These are phyloP conservation scores for Scaptodrosophila latifasciaeformis DNA, from an alignment of 2,888 invertebrate species.

Conservation along the genomic window DNA sequence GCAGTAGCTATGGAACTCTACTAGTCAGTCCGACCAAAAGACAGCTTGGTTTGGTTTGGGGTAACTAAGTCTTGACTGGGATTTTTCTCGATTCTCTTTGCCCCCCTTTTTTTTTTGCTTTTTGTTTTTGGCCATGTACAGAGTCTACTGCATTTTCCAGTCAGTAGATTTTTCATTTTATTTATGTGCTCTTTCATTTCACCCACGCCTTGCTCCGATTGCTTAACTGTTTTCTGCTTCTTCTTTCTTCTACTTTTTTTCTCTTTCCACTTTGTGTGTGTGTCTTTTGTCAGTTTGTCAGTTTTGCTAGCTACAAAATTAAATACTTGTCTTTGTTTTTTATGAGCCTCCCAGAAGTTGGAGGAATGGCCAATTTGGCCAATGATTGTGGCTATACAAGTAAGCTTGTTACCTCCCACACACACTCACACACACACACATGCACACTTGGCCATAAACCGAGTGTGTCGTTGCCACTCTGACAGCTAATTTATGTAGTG, in stretches of 20 bases:
- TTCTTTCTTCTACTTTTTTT: constrained; percentile 17
- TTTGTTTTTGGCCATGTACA: constrained; percentile 27
- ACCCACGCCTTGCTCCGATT: not conserved
- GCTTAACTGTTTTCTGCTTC: constrained; percentile 18
- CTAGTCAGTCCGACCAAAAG: constrained; percentile 23
- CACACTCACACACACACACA: not conserved
- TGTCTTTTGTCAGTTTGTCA: constrained; percentile 49
- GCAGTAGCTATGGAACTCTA: constrained; percentile 24
- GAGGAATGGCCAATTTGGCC: not conserved
- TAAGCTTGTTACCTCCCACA: constrained; percentile 3
- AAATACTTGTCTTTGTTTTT: constrained; percentile 65
- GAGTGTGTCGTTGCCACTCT: constrained; percentile 51
- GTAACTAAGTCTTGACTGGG: constrained; percentile 22
- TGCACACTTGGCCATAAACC: constrained; percentile 48
- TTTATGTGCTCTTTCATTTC: constrained; percentile 54
- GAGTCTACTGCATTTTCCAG: constrained; percentile 59
- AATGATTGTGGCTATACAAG: constrained; percentile 16
- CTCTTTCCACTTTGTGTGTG: constrained; percentile 18
- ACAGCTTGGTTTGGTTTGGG: constrained; percentile 16
- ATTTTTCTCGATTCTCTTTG: too few relatives aligned
- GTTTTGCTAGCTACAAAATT: constrained; percentile 56
- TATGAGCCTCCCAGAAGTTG: constrained; percentile 21
- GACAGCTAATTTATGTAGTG: constrained; percentile 72
- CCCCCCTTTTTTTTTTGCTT: too few relatives aligned
- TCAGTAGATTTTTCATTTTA: constrained; percentile 69